Evolutionary conservation across 2,797 vertebrate species (phyloP), one percentile per base, ranked within the genome.

Genomic region (Setipinna tenuifilis): DNA sequence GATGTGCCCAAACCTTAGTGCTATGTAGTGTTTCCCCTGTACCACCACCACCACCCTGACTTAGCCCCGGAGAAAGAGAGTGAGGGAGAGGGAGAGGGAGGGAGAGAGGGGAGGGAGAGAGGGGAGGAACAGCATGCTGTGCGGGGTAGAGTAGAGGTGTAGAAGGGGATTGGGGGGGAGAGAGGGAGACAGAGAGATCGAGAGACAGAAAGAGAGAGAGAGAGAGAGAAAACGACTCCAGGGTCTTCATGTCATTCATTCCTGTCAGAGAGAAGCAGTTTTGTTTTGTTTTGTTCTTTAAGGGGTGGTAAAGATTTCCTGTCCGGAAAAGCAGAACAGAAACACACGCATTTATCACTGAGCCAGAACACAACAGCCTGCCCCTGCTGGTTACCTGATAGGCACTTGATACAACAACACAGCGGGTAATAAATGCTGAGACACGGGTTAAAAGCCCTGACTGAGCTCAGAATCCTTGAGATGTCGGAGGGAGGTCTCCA

Each of bases 261-360:
- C 94, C 95, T 97, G 92, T 94, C 91, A 91, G 89, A 94, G 93
- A 94, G 85, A 94, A 95, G 90, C 82, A 91, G 89, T 90, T 88
- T 91, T 89, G 88, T 91, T 90, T 96, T 95, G 89, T 90, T 88
- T 91, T 89, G 71, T 78, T 89, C 92, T 92, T 96, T 94, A 95
- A 90, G 92, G 89, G 4, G 82, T 88, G 88, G 87, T 46, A 90
- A 88, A 88, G 83, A 90, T 91, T 93, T 94, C 93, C 92, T 94
- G 90, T 92, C 28, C 7, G 90, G 90, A 89, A 44, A 90, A 94
- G 90, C 75, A 89, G 54, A 85, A 91, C 83, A 88, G 80, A 91
- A 84, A 46, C 44, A 81, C 28, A 81, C 16, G 50, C n/a, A 84
- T 91, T 93, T 23, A 83, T 84, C 61, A 81, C 75, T 48, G 85